Conservation (phyloP, 2,888 invertebrate genomes). For the Schizotus pectinicornis region DNA sequence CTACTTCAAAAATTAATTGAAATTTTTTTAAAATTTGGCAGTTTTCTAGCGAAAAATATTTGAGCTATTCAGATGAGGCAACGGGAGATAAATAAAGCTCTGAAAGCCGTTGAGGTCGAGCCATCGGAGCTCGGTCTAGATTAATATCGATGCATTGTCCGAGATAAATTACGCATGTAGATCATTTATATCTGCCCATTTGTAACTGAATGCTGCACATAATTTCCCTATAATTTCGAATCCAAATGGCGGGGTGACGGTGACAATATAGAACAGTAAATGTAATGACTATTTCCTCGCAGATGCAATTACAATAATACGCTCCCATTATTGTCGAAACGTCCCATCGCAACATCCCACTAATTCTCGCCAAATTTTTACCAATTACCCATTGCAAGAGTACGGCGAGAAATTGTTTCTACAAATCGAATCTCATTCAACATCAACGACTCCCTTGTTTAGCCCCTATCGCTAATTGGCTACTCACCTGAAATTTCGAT, state of each 20-base stretch:
- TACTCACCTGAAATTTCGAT: constrained; percentile 59
- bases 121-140: not conserved
- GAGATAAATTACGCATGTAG: constrained; percentile 22
- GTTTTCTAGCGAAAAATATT: no score
- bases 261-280: constrained; percentile 30
- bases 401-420: not conserved
- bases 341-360: constrained; percentile 10
- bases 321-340: constrained; percentile 32
- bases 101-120: no score
- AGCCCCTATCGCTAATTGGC: not conserved
- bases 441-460: no score
- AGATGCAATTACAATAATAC: constrained; percentile 36
- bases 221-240: constrained; percentile 21
- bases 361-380: not conserved
- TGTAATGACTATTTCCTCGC: constrained; percentile 36
- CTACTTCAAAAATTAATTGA: no score
- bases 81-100: no score
- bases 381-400: no score
- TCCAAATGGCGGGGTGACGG: constrained; percentile 19
- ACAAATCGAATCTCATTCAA: no score
- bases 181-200: constrained; percentile 6
- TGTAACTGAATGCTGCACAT: constrained; percentile 23
- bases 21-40: no score
- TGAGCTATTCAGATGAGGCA: no score
- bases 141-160: constrained; percentile 13